These are phyloP conservation scores for Myioborus melanocephalus DNA, from an alignment of 2,797 vertebrate species.

Conservation along the genomic window DNA sequence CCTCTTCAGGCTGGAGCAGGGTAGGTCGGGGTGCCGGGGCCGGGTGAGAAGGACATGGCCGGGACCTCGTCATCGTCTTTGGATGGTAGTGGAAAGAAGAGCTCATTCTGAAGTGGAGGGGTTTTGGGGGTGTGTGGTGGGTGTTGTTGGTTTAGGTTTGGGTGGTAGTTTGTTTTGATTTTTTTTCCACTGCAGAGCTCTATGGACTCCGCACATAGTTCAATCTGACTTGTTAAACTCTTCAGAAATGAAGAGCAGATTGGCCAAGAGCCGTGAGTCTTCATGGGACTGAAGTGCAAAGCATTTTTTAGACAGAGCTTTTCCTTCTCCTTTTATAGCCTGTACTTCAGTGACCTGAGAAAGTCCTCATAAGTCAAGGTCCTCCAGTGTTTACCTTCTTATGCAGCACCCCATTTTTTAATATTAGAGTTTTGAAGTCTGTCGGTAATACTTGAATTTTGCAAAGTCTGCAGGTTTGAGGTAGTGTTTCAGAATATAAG, in stretches of 20 bases:
- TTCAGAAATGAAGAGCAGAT: background rate
- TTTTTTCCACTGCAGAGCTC: background rate
- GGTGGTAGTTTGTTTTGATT: background rate
- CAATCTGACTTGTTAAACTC: background rate
- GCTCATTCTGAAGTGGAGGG: background rate
- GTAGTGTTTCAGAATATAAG: background rate
- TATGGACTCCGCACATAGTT: accelerated
- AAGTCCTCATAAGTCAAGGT: background rate
- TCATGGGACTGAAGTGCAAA: background rate
- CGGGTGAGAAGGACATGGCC: background rate
- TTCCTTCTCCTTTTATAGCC: background rate
- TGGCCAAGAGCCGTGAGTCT: background rate
- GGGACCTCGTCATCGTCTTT: background rate
- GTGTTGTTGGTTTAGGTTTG: background rate
- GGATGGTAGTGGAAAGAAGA: background rate
- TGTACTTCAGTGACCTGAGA: background rate
- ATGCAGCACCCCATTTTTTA: background rate
- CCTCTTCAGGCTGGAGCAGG: conserved; percentile 94
- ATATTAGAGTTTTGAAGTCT: background rate
- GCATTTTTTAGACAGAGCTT: background rate
- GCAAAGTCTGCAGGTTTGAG: background rate
- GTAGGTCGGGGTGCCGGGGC: conserved; percentile 65
- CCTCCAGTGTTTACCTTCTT: background rate
- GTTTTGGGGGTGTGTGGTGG: no score
- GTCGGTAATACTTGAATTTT: background rate